Evolutionary conservation across 2,888 invertebrate genomes (phyloP).

Genomic region (Nebria salina): DNA sequence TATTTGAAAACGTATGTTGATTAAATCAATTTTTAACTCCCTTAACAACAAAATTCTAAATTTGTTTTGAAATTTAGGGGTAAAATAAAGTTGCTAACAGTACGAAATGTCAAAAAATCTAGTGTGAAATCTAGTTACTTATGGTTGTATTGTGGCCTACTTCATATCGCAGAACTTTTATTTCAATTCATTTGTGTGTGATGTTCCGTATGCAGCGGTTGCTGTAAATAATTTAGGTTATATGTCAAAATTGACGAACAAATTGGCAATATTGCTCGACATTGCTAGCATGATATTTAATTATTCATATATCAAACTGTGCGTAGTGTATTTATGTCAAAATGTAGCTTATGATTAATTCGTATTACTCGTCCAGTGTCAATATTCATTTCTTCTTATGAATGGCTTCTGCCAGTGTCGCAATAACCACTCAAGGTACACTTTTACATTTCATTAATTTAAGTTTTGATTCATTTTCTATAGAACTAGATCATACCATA

Average conservation of each 20-base stretch:
- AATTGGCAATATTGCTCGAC: neutral
- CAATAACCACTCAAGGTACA: neutral
- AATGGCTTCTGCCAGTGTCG: neutral
- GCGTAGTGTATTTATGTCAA: neutral
- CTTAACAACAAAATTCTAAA: no score
- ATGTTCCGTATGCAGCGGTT: neutral
- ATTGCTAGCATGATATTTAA: neutral
- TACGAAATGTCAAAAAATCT: neutral
- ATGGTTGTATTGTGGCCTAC: neutral
- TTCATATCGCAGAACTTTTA: neutral
- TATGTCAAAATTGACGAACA: neutral
- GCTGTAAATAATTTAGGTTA: neutral
- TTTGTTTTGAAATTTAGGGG: no score
- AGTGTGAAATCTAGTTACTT: neutral
- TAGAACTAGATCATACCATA: neutral
- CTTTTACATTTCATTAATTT: neutral
- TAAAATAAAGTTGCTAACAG: neutral
- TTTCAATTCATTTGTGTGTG: neutral
- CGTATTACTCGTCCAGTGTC: neutral
- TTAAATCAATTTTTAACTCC: no score
- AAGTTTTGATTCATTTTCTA: neutral
- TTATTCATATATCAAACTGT: neutral
- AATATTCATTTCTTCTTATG: neutral
- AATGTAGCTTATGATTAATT: neutral
- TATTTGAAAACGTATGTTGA: no score